Evolutionary conservation across 1,140 invertebrate genomes (phyloP).

Genomic region (Trissolcus basalis): DNA sequence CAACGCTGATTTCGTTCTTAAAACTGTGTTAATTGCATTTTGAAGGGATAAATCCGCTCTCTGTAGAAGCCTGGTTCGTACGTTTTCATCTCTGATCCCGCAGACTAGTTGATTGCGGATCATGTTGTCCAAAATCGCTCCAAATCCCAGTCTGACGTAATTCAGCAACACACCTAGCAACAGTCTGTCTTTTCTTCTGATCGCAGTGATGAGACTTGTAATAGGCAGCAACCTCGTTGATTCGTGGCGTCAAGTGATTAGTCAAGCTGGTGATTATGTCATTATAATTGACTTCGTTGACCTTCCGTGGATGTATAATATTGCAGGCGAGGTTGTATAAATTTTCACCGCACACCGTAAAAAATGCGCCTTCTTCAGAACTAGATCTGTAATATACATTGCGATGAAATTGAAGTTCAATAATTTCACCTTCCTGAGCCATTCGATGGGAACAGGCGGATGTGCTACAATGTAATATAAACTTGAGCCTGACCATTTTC

Average conservation of each 20-base stretch:
- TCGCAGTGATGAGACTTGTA: slow-evolving; percentile 7
- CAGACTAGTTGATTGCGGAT: slow-evolving; percentile 22
- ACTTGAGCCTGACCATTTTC: too few relatives aligned
- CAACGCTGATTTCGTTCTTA: not conserved
- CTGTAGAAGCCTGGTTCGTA: slow-evolving; percentile 1
- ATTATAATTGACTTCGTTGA: not conserved
- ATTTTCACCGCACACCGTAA: slow-evolving; percentile 3
- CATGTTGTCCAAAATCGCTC: slow-evolving; percentile 6
- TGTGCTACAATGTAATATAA: too few relatives aligned
- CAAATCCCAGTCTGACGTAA: slow-evolving; percentile 13
- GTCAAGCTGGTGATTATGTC: not conserved
- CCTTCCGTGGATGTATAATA: slow-evolving; percentile 4
- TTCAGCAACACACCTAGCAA: slow-evolving; percentile 3
- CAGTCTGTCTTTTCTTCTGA: not conserved
- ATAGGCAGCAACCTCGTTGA: slow-evolving; percentile 11
- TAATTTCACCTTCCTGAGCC: not conserved
- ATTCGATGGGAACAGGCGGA: too few relatives aligned
- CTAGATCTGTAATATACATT: not conserved
- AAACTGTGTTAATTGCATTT: not conserved
- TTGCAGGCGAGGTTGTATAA: slow-evolving; percentile 10
- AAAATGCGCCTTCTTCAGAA: slow-evolving; percentile 7
- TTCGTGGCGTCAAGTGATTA: slow-evolving; percentile 1
- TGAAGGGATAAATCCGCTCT: not conserved
- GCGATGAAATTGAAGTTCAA: slow-evolving; percentile 7
- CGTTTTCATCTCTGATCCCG: not conserved